Conservation (phyloP, 2,113 vertebrate genomes). For the Sinosuthora webbiana region DNA sequence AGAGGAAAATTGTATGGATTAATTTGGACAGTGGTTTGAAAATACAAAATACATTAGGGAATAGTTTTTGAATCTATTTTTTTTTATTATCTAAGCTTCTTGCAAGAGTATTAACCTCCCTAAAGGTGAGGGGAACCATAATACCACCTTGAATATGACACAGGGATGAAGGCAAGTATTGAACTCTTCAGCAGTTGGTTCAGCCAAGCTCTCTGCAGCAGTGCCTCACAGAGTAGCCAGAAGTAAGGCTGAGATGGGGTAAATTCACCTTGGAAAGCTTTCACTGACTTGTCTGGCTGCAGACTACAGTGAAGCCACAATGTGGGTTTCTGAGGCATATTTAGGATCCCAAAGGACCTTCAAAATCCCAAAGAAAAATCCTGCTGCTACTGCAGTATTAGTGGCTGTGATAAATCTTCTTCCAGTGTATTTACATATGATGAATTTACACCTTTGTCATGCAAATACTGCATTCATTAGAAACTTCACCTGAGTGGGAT, state of each 20-base stretch:
- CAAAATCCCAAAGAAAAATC: background rate
- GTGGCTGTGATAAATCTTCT: background rate
- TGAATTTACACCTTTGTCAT: background rate
- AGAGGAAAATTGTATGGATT: background rate
- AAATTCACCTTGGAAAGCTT: background rate
- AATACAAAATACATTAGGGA: background rate
- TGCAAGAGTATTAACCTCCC: background rate
- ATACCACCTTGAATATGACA: background rate
- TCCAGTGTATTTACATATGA: background rate
- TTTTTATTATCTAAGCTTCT: background rate
- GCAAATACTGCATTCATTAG: background rate
- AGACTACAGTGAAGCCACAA: background rate
- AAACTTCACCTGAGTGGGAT: background rate
- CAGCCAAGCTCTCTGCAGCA: background rate
- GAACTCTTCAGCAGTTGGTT: background rate
- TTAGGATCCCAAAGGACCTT: background rate
- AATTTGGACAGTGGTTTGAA: background rate
- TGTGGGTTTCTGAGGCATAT: background rate
- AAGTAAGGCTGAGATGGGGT: background rate
- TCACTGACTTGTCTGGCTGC: background rate
- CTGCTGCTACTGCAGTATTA: background rate
- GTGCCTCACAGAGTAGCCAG: background rate
- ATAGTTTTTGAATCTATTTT: background rate
- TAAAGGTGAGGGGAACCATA: background rate
- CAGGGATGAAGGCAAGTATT: background rate